Conservation (phyloP, 2,113 vertebrate species). For the Cyanocitta stelleri region DNA sequence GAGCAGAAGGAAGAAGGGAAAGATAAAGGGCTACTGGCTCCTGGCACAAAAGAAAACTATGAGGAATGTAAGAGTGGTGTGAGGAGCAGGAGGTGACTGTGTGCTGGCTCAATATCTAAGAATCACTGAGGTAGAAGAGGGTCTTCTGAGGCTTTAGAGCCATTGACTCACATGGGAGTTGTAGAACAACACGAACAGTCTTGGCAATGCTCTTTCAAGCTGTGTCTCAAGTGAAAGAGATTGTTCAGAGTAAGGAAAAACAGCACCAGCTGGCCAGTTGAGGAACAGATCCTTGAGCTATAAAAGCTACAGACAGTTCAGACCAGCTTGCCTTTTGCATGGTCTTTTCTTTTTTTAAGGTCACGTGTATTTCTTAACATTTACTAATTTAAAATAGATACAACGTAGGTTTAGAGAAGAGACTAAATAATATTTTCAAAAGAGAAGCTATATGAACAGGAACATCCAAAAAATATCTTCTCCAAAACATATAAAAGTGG, state of each 20-base stretch:
- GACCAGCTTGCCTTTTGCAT: not conserved
- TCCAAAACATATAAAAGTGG: not conserved
- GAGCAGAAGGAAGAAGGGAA: not conserved
- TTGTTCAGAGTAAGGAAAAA: not conserved
- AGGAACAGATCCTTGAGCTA: not conserved
- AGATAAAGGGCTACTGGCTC: not conserved
- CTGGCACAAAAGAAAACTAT: not conserved
- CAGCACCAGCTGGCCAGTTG: not conserved
- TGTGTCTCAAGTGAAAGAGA: not conserved
- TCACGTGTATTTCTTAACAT: not conserved
- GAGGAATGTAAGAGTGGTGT: not conserved
- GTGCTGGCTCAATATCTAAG: not conserved
- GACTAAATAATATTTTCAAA: not conserved
- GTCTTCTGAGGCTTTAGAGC: not conserved
- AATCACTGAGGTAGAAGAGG: not conserved
- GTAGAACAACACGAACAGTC: not conserved
- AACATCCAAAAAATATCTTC: not conserved
- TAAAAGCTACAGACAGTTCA: not conserved
- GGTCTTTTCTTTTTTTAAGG: not conserved
- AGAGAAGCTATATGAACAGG: not conserved
- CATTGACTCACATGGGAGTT: not conserved
- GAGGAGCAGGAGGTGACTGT: not conserved
- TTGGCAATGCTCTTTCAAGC: not conserved
- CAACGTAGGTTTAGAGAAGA: not conserved
- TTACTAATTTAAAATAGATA: not conserved